These are phyloP conservation scores for Mustelus asterias DNA, from an alignment of 2,113 vertebrate species.

Conservation along the genomic window DNA sequence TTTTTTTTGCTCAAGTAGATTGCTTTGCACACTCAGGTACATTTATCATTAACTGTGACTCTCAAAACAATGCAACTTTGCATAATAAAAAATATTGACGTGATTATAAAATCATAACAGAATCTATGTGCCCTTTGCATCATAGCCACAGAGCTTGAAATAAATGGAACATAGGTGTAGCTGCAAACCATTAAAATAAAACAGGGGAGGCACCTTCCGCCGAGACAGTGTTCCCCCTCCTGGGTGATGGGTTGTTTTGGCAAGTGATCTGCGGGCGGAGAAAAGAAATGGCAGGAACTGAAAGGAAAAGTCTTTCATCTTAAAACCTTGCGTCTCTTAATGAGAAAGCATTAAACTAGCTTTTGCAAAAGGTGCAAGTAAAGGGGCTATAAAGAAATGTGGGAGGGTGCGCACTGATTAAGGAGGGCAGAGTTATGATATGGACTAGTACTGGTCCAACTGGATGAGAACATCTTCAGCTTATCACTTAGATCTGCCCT, in stretches of 20 bases:
- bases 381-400: neutral
- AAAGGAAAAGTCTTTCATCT: neutral
- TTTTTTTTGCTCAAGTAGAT: neutral
- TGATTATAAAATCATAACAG: neutral
- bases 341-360: neutral
- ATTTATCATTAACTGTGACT: neutral
- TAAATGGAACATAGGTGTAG: neutral
- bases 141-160: neutral
- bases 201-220: neutral
- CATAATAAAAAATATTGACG: neutral
- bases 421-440: neutral
- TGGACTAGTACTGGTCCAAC: neutral
- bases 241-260: neutral
- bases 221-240: neutral
- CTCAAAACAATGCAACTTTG: neutral
- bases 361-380: neutral
- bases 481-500: neutral
- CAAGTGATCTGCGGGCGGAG: neutral
- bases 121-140: neutral
- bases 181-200: neutral
- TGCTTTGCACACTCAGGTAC: neutral
- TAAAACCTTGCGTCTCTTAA: neutral
- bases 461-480: neutral
- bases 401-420: neutral
- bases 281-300: neutral